Evolutionary conservation across 2,797 vertebrate species (phyloP), one percentile per base, ranked within the genome.

Genomic region (Crax fasciolata): DNA sequence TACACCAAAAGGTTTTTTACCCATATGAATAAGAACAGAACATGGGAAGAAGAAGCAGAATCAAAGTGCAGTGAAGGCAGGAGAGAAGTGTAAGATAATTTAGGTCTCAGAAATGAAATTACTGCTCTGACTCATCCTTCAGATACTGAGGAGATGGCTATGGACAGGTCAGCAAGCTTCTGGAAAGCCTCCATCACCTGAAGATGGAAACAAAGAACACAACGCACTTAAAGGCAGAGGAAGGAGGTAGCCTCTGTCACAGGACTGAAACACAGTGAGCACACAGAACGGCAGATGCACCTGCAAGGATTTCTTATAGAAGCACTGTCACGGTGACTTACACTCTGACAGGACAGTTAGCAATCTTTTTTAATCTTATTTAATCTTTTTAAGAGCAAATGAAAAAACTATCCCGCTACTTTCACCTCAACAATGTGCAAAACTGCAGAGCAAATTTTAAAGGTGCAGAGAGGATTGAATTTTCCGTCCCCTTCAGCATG

Each of bases 1-100:
- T 91, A 39, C 73, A 78, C 38, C n/a, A 68, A 46, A 85, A 92
- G 72, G 61, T 24, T 91, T 79, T 93, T 58, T 75, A 85, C 44
- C 44, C 44, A 21, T 4, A 25, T 28, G 32, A 89, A 10, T 58
- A 92, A 76, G 57, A 87, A 18, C 1, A 79, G 74, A 82, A 79
- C 4, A 46, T 19, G 43, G 25, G 6, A 23, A 14, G 59, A 93
- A 85, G 55, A 58, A 83, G 61, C 44, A 58, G 68, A 19, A 89
- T 71, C 61, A 61, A 65, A 54, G 67, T 6, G 57, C 68, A 61
- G 44, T 39, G 52, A 71, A 57, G 65, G 62, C 0, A 39, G 58
- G 51, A 62, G 1, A 61, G 28, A 94, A 83, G 63, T 15, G 5
- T 23, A 72, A 62, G 16, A 55, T 44, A 30, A 71, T 85, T 84